phyloP scores from a whole-genome alignment of 1,140 invertebrate genomes.

The Macrocentrus cingulum region DNA sequence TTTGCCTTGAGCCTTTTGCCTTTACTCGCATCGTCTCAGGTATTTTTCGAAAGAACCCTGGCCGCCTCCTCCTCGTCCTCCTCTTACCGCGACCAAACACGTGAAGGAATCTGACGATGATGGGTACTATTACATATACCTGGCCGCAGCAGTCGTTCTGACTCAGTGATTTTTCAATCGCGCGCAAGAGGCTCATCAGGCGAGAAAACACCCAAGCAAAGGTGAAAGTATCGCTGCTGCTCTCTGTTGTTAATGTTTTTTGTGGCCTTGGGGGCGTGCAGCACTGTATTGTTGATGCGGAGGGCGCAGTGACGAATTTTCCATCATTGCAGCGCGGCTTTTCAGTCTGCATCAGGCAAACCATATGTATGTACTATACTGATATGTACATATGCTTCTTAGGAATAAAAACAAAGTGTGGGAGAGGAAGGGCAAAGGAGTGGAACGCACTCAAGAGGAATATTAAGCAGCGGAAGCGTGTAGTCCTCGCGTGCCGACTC shows the following conservation, averaged over 20 bases:
- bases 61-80: neutral
- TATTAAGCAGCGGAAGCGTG: conserved; percentile 5
- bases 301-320: too few species aligned
- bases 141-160: conserved; percentile 1
- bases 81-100: conserved; percentile 2
- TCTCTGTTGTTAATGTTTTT: too few species aligned
- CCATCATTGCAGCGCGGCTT: too few species aligned
- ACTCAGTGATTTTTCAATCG: neutral
- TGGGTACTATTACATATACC: conserved; percentile 9
- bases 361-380: too few species aligned
- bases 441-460: conserved; percentile 12
- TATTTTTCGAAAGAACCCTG: conserved; percentile 14
- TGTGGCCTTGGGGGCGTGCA: too few species aligned
- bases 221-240: neutral
- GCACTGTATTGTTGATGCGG: too few species aligned
- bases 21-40: neutral
- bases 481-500: conserved; percentile 21
- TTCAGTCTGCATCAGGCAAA: too few species aligned
- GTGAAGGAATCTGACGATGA: conserved; percentile 26
- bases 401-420: neutral
- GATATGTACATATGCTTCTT: neutral
- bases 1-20: neutral
- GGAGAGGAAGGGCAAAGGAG: conserved; percentile 11
- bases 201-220: neutral
- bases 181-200: too few species aligned